Evolutionary conservation across 2,797 vertebrate genomes (phyloP), one percentile per base, ranked within the genome.

Genomic region (Argentina silus): DNA sequence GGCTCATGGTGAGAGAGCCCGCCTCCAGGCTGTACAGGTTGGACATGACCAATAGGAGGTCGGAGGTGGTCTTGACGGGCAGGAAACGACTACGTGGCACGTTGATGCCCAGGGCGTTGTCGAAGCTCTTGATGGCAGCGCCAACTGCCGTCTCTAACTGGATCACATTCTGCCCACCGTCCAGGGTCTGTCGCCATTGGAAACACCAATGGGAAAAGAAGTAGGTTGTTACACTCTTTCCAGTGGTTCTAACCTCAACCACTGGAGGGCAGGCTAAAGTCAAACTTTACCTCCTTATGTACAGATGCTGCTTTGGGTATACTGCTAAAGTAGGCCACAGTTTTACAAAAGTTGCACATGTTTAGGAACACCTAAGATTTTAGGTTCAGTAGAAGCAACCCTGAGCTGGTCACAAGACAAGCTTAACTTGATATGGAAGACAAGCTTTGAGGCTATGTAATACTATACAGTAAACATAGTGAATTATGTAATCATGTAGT

Each of bases 111-210:
- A 98, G 81, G 3, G 98, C 98, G 75, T 98, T 96, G 87, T 99
- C 98, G 80, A 99, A 99, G 88, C 97, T 96, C 86, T 99, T 99
- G 85, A 99, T 95, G 72, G 98, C 98, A 11, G 98, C 97, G 17
- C 98, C 98, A 1, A 99, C 97, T 4, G 98, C 98, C 0, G 97
- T 99, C 93, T 99, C 98, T 92, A 99, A 85, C 91, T 99, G 98
- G 89, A 99, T 92, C 55, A 99, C 95, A 17, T 98, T 99, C 89
- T 96, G 94, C 48, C 97, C 98, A 42, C 97, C 96, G 42, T 98
- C 96, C 62, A 99, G 91, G 0, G 96, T 98, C 98, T 99, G 85
- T 23, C 72, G 72, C 61, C 0, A 3, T 9, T n/a, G 36, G 55
- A 42, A 9, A 5, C 14, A 4, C 53, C 23, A n/a, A 11, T 2